Evolutionary conservation across 2,113 vertebrate species (phyloP).

Genomic region (Calypte anna): DNA sequence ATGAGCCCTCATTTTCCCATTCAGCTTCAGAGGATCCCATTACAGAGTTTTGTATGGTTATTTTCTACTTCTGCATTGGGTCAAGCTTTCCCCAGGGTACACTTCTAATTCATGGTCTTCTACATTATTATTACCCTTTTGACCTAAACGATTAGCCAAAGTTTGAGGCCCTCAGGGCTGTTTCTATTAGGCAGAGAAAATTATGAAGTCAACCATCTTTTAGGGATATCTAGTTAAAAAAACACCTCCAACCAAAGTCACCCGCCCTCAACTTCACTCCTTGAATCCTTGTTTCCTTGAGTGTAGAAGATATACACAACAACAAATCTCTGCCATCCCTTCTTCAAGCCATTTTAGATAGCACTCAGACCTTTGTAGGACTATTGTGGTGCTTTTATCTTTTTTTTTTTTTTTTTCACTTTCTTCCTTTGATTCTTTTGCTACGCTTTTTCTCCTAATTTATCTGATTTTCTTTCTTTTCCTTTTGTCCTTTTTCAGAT

Average conservation of each 20-base stretch:
- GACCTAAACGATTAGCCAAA: slow-evolving; percentile 65
- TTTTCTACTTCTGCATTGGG: slow-evolving; percentile 64
- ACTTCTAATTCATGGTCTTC: slow-evolving; percentile 56
- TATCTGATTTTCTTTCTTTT: background rate
- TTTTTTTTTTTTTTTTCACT: background rate
- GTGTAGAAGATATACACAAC: background rate
- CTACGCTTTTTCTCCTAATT: background rate
- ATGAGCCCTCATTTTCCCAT: slow-evolving; percentile 51
- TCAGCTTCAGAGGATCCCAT: slow-evolving; percentile 63
- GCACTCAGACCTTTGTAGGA: background rate
- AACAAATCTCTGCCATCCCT: background rate
- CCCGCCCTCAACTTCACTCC: background rate
- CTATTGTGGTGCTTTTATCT: background rate
- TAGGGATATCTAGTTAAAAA: slow-evolving; percentile 32
- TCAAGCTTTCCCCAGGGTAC: slow-evolving; percentile 59
- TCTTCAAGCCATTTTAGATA: background rate
- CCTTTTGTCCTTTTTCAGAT: background rate
- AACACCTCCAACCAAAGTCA: slow-evolving; percentile 4
- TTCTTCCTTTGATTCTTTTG: background rate
- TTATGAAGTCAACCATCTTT: slow-evolving; percentile 49
- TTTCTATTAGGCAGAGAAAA: slow-evolving; percentile 56
- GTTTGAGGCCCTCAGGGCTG: slow-evolving; percentile 49
- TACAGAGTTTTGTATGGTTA: slow-evolving; percentile 55
- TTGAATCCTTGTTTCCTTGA: background rate
- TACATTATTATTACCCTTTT: slow-evolving; percentile 68